Evolutionary conservation across 2,797 vertebrate genomes (phyloP), one percentile per base, ranked within the genome.

Genomic region (Bovichtus diacanthus): DNA sequence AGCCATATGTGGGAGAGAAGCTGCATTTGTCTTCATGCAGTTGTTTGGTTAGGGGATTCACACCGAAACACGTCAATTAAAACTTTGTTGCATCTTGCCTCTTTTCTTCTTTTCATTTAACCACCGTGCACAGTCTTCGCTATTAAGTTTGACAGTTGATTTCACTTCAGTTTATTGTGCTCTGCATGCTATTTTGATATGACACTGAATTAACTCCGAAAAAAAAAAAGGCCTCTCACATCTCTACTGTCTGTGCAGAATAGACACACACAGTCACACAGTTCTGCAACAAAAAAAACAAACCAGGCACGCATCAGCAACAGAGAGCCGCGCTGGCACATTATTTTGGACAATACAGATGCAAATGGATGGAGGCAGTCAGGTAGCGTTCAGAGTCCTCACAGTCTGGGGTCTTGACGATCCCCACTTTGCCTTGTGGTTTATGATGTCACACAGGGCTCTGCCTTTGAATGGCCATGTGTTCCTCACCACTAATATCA

Each of bases 401-500:
- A 34, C 31, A 69, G 86, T 84, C 84, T 80, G 80, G 93, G 90
- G 91, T 92, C 92, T 90, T 87, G 86, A 93, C 78, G 84, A 92
- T 92, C 87, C 88, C 86, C 81, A 82, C 91, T 93, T 92, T 89
- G 91, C 92, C 85, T 90, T 92, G 93, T 87, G 94, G 94, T 93
- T 76, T 85, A 95, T 95, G 95, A 95, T 95, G 94, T 95, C 95
- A 95, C 94, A 85, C 82, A 82, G 85, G 89, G 89, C 91, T 93
- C 76, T 93, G 93, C 90, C 95, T 95, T 94, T 95, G 93, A 95
- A 95, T 94, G 90, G 90, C 94, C 94, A 95, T 94, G 92, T 95
- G 95, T 92, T 95, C 90, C 86, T 95, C 92, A 94, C 95, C 95
- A 94, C 95, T 96, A 96, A 96, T 96, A 95, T 94, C 94, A 94